phyloP scores from a whole-genome alignment of 2,797 vertebrate species.

The Anomalospiza imberbis region DNA sequence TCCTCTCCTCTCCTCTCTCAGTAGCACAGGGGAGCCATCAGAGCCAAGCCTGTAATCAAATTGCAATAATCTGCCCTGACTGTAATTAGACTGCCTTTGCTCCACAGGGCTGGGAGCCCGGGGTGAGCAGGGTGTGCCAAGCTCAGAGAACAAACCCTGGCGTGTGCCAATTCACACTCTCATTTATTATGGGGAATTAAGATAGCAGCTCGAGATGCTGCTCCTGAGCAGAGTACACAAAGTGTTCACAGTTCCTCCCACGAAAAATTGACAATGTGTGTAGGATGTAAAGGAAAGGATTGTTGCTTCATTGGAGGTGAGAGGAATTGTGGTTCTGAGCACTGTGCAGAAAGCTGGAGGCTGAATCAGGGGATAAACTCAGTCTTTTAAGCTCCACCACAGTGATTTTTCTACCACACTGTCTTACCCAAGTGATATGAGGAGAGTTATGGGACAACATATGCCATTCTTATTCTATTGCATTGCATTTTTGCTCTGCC shows the following conservation, averaged over 20 bases:
- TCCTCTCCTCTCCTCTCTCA: background rate
- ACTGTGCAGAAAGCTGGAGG: background rate
- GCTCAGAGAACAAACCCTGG: background rate
- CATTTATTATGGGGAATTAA: background rate
- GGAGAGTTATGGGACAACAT: background rate
- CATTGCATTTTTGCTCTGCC: background rate
- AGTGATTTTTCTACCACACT: background rate
- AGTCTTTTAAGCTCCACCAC: background rate
- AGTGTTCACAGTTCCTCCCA: background rate
- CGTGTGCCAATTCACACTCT: background rate
- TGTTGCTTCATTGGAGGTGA: background rate
- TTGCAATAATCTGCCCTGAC: background rate
- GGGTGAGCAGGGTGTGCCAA: background rate
- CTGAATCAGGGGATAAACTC: background rate
- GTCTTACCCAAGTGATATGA: background rate
- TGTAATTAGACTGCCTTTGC: conserved; percentile 9
- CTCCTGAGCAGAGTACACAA: background rate
- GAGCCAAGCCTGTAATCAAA: conserved; percentile 22
- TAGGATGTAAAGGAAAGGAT: background rate
- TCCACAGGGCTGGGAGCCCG: background rate
- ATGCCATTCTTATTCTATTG: background rate
- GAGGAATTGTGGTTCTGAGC: background rate
- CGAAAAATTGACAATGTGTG: background rate
- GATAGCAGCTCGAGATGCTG: background rate
- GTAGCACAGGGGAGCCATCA: background rate